Evolutionary conservation across 2,113 vertebrate genomes (phyloP), one percentile per base, ranked within the genome.

Genomic region (Platysteira castanea): DNA sequence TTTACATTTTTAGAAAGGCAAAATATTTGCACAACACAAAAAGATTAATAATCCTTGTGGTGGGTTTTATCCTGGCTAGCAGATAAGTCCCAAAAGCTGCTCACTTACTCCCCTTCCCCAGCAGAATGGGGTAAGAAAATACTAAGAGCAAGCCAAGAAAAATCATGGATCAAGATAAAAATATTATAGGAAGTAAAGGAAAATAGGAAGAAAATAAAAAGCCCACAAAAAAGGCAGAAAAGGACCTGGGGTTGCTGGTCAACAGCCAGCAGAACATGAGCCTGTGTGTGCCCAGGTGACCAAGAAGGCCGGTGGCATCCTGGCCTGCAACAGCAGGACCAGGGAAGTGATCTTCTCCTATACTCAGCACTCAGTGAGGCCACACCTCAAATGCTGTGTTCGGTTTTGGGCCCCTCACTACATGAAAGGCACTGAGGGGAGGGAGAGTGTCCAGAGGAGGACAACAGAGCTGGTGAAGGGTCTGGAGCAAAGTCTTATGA

Each of bases 311-410:
- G n/a, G 12, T 9, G 33, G 27, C 23, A 82, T 24, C 8, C 37
- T 23, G 37, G 28, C 7, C 57, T 39, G 27, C 23, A 46, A n/a
- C 4, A 67, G 44, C 23, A 22, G 41, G 41, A 35, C 17, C 49
- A 79, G 24, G 13, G 15, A 39, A 50, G 33, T 23, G 50, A 73
- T 59, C 8, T 16, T 15, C 22, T 39, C 15, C 52, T 24, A 18
- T 27, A 37, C 31, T 33, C 27, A 52, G 23, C 68, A n/a, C 22
- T 59, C 19, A 19, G 15, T 26, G 23, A 53, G 60, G 60, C 28
- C 0, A 0, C 10, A 39, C 8, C 27, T 39, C 60, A 46, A 67
- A 59, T 14, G 5, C 7, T 14, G 7, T 16, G 18, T 3, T 65
- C 22, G 52, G 27, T 52, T 75, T n/a, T 46, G 46, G 16, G 7